Evolutionary conservation across 2,113 vertebrate genomes (phyloP).

Genomic region (Colius striatus): DNA sequence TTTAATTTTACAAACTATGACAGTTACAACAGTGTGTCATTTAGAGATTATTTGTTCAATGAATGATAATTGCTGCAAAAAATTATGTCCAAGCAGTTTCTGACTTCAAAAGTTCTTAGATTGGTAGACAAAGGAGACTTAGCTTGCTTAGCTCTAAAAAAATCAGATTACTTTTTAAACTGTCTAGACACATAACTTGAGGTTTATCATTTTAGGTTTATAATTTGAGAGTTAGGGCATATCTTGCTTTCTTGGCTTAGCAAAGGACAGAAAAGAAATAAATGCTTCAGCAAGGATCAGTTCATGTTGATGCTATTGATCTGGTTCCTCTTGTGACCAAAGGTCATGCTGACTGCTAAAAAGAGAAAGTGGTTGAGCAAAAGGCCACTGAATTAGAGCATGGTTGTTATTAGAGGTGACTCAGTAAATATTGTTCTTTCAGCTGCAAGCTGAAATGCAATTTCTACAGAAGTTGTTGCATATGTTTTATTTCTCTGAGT

Average conservation of each 20-base stretch:
- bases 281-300: not conserved
- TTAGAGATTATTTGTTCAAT: not conserved
- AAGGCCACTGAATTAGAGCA: not conserved
- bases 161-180: not conserved
- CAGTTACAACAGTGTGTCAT: not conserved
- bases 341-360: conserved; percentile 12
- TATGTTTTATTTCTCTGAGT: not conserved
- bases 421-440: conserved; percentile 15
- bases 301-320: not conserved
- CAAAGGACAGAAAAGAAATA: not conserved
- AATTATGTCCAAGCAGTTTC: not conserved
- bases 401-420: not conserved
- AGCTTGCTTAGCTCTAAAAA: not conserved
- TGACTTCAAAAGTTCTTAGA: not conserved
- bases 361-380: conserved; percentile 1
- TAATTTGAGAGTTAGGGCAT: not conserved
- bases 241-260: not conserved
- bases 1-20: not conserved
- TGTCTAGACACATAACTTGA: not conserved
- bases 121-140: not conserved
- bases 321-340: not conserved
- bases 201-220: not conserved
- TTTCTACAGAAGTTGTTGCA: conserved; percentile 12
- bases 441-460: not conserved
- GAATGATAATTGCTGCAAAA: not conserved